Evolutionary conservation across 2,797 vertebrate genomes (phyloP), one percentile per base, ranked within the genome.

Genomic region (Rhodeus uyekii): DNA sequence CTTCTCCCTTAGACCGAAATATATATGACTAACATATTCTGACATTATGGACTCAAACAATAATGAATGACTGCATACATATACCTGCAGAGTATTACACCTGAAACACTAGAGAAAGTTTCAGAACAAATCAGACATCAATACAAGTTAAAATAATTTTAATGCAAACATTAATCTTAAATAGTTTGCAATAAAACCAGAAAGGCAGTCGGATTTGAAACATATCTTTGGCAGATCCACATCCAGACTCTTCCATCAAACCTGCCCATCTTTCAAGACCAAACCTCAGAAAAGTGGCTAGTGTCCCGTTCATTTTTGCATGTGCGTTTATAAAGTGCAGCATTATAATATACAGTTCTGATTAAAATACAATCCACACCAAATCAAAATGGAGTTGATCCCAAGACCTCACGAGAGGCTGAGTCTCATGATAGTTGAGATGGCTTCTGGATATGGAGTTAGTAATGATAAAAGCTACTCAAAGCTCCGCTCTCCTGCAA

Each of bases 401-500:
- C 80, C 55, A 78, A 55, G 63, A 36, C 24, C 74, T 84, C 34
- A 32, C 44, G 60, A 63, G 78, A 76, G 64, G 78, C 27, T 29
- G 71, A 42, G 61, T 67, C 36, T 55, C 39, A 77, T 79, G 32
- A 53, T 44, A 58, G 58, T 13, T 34, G 76, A 61, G 24, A 81
- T 61, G 61, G 50, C 44, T 24, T 32, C 48, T 73, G 74, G 19
- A 69, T 48, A 46, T 72, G 73, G 36, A 84, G 80, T 64, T 58
- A 42, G 13, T 48, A 73, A 76, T 71, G 76, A 36, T 69, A 38
- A 83, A 75, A 75, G 60, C 50, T 86, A 86, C 75, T 91, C 92
- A 0, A 83, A 75, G 89, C 93, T 96, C 87, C 97, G 92, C 90
- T 98, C 97, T 4, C 97, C 97, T 82, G 96, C 95, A 8, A 93